Evolutionary conservation across 1,140 invertebrate species (phyloP).

Genomic region (Aricia agestis): DNA sequence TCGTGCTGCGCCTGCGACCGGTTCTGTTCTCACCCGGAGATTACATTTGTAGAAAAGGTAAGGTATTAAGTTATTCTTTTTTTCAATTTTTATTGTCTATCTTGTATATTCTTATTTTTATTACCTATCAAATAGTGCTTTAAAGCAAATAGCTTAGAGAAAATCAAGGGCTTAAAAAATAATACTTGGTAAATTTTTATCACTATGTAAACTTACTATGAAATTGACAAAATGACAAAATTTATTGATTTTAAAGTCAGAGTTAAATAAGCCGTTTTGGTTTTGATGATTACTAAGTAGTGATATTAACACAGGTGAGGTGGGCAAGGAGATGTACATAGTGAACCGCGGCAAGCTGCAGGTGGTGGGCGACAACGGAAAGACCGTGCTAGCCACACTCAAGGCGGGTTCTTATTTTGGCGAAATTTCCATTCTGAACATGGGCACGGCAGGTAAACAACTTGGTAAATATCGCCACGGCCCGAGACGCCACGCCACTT

Average conservation of each 20-base stretch:
- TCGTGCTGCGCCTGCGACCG: slow-evolving; percentile 94
- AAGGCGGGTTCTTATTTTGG: slow-evolving; percentile 99
- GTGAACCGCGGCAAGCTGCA: slow-evolving; percentile 96
- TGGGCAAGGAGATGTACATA: slow-evolving; percentile 99
- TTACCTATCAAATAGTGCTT: too few species aligned
- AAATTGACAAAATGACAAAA: too few species aligned
- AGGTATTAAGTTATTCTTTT: too few species aligned
- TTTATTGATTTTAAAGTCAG: too few species aligned
- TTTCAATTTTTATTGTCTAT: background rate
- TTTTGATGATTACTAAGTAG: too few species aligned
- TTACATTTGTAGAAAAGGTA: slow-evolving; percentile 99
- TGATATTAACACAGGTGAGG: slow-evolving; percentile 85
- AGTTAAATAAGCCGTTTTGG: too few species aligned
- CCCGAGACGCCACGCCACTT: slow-evolving; percentile 76
- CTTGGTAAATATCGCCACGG: slow-evolving; percentile 90
- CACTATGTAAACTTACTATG: too few species aligned
- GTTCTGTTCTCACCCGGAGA: slow-evolving; percentile 98
- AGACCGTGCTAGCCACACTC: slow-evolving; percentile 96
- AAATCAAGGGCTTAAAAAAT: too few species aligned
- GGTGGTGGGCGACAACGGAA: slow-evolving; percentile 97
- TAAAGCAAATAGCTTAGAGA: too few species aligned
- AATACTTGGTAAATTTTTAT: too few species aligned
- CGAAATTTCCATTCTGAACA: slow-evolving; percentile 99
- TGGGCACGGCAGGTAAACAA: slow-evolving; percentile 99
- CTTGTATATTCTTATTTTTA: too few species aligned